A percentile compares a stretch with the other conserved stretches of the same genome.
phyloP scores from a whole-genome alignment of 92 coral and sea anemone genomes.

The Epizoanthus stellaris region DNA sequence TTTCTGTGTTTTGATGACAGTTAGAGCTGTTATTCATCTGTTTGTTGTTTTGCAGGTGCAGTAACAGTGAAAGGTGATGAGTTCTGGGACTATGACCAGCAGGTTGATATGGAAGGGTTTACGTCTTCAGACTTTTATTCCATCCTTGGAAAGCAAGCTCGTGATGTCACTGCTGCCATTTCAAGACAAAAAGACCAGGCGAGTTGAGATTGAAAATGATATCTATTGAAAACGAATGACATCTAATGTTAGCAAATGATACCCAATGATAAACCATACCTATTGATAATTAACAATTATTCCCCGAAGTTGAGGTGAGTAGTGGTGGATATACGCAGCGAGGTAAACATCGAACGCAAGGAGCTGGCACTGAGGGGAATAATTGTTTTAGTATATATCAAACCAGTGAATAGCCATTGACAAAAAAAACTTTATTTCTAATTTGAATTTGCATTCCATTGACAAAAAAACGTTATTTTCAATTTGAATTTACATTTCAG shows the following conservation, averaged over 20 bases:
- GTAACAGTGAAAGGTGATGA: constrained; percentile 84
- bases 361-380: too few relatives aligned
- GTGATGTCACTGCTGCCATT: constrained; percentile 96
- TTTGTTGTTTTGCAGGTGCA: constrained; percentile 53
- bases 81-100: constrained; percentile 99
- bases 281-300: too few relatives aligned
- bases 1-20: neutral
- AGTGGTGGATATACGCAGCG: too few relatives aligned
- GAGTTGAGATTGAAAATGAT: neutral
- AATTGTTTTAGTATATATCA: too few relatives aligned
- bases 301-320: too few relatives aligned
- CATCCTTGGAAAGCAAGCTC: constrained; percentile 90
- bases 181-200: constrained; percentile 98
- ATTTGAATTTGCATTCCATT: too few relatives aligned
- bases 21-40: neutral
- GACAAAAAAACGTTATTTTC: too few relatives aligned
- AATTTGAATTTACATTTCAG: too few relatives aligned
- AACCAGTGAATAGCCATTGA: too few relatives aligned
- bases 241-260: neutral
- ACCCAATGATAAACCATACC: neutral
- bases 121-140: constrained; percentile 85
- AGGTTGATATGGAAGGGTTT: constrained; percentile 96
- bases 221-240: neutral
- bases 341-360: too few relatives aligned
- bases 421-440: too few relatives aligned